Evolutionary conservation across 1,140 invertebrate genomes (phyloP).

Genomic region (Heterodera carotae): DNA sequence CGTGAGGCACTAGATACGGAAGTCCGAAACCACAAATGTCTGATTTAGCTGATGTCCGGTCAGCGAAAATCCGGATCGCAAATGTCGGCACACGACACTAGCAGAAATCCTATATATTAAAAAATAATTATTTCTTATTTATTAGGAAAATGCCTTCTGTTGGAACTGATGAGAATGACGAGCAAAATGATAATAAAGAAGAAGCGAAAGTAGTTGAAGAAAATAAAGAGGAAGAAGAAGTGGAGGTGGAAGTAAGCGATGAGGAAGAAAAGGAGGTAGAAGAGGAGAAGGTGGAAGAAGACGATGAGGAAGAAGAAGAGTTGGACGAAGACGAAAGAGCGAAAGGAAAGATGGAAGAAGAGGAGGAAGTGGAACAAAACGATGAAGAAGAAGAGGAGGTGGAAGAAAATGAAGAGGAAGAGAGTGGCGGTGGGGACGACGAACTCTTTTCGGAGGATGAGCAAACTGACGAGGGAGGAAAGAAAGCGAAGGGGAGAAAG

Average conservation of each 20-base stretch:
- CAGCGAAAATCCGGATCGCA: too few species aligned
- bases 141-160: not conserved
- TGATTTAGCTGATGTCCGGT: too few species aligned
- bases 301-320: not conserved
- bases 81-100: too few species aligned
- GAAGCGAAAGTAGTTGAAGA: too few species aligned
- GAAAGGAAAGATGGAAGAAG: too few species aligned
- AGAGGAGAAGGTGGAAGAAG: not conserved
- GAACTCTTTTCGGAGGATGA: not conserved
- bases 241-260: not conserved
- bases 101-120: too few species aligned
- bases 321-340: not conserved
- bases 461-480: not conserved
- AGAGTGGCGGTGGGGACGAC: not conserved
- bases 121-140: too few species aligned
- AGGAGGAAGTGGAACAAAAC: not conserved
- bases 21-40: too few species aligned
- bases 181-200: not conserved
- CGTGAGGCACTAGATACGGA: too few species aligned
- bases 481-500: not conserved
- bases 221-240: not conserved
- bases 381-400: not conserved
- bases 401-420: not conserved
- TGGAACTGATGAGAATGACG: not conserved
- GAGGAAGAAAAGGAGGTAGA: not conserved